Conservation (phyloP, 1,140 invertebrate genomes). For the Scaptomyza graminum region DNA sequence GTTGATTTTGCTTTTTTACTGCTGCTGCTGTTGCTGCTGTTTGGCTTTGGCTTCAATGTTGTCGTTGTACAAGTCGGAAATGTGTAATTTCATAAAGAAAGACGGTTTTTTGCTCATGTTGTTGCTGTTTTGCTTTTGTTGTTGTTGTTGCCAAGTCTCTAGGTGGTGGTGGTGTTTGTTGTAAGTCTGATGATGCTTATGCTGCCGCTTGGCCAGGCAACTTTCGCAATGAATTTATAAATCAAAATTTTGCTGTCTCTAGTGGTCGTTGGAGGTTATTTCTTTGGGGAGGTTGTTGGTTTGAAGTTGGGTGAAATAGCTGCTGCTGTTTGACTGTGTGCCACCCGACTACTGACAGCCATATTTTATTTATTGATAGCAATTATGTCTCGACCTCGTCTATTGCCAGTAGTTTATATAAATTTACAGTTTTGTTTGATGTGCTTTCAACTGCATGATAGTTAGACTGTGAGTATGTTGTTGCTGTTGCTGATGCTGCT, state of each 20-base stretch:
- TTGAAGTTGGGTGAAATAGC: conserved; percentile 17
- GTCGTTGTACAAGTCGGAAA: conserved; percentile 79
- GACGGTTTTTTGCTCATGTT: conserved; percentile 67
- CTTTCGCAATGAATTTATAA: conserved; percentile 82
- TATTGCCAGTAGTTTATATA: conserved; percentile 74
- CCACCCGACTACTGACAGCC: conserved; percentile 42
- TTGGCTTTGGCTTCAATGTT: conserved; percentile 65
- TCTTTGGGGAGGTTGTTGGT: conserved; percentile 32
- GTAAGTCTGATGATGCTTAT: conserved; percentile 39
- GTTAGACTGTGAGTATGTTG: conserved; percentile 1
- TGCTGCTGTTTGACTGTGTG: conserved; percentile 38
- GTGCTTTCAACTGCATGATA: conserved; percentile 73
- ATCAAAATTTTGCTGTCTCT: conserved; percentile 78
- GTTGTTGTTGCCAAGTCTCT: conserved; percentile 42
- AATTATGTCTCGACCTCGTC: conserved; percentile 80
- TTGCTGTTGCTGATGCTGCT: conserved; percentile 6
- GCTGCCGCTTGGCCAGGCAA: conserved; percentile 75
- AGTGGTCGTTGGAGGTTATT: conserved; percentile 52
- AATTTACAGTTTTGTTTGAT: conserved; percentile 80
- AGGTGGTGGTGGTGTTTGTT: conserved; percentile 22
- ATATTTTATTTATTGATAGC: conserved; percentile 83
- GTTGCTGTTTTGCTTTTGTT: conserved; percentile 29
- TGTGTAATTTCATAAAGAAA: conserved; percentile 80
- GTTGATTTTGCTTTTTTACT: conserved; percentile 40
- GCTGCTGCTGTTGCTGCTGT: conserved; percentile 41